phyloP scores from a whole-genome alignment of 1,140 invertebrate species.

The Lasaia peninsularis region DNA sequence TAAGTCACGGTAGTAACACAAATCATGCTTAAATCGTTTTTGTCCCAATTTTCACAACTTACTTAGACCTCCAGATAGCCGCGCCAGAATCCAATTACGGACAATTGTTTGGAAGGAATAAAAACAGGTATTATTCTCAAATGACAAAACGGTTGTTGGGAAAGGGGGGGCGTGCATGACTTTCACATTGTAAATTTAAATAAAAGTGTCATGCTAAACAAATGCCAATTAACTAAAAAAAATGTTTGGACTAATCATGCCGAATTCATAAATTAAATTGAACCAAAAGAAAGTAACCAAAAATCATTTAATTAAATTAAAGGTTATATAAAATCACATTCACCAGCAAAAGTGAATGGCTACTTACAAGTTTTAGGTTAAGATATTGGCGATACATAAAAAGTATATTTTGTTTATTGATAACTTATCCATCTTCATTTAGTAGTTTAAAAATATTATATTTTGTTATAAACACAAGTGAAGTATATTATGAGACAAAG shows the following conservation, averaged over 20 bases:
- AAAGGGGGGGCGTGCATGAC: conserved; percentile 50
- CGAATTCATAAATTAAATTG: conserved; percentile 30
- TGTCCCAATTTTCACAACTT: conserved; percentile 45
- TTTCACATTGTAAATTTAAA: conserved; percentile 32
- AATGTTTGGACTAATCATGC: conserved; percentile 29
- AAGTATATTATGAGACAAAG: neutral
- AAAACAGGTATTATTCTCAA: conserved; percentile 67
- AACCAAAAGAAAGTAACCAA: conserved; percentile 29
- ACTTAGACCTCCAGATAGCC: conserved; percentile 70
- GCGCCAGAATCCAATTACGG: conserved; percentile 68
- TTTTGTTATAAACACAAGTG: neutral
- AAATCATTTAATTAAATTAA: conserved; percentile 29
- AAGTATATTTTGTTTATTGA: neutral
- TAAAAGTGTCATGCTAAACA: conserved; percentile 34
- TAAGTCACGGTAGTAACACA: conserved; percentile 21
- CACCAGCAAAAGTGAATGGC: conserved; percentile 49
- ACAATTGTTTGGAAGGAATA: conserved; percentile 63
- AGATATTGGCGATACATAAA: conserved; percentile 43
- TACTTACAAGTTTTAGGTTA: conserved; percentile 38
- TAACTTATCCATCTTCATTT: neutral
- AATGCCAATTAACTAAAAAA: conserved; percentile 28
- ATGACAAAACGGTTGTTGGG: conserved; percentile 18
- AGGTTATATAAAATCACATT: conserved; percentile 45
- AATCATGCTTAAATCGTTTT: conserved; percentile 25
- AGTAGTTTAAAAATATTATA: neutral